Evolutionary conservation across 2,113 vertebrate species (phyloP).

Genomic region (Nematolebias whitei): DNA sequence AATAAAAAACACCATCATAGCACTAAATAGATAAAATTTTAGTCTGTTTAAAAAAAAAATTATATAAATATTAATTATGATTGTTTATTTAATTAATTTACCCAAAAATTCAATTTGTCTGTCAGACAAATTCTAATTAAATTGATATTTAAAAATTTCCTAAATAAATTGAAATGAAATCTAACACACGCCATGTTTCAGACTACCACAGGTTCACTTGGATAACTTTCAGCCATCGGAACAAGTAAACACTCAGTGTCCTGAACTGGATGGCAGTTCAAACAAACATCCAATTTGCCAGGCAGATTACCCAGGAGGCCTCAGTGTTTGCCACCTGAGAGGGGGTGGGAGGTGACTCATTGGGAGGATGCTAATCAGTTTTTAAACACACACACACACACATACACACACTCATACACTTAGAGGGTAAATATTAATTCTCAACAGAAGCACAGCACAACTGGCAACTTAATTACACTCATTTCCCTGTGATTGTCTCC

Average conservation of each 20-base stretch:
- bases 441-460: slow-evolving; percentile 60
- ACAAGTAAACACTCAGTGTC: slow-evolving; percentile 19
- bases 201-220: slow-evolving; percentile 26
- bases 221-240: slow-evolving; percentile 21
- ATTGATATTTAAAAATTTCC: too few relatives aligned
- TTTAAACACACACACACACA: slow-evolving; percentile 27
- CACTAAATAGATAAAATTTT: too few relatives aligned
- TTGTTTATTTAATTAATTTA: too few relatives aligned
- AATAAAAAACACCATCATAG: too few relatives aligned
- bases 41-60: too few relatives aligned
- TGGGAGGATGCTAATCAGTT: slow-evolving; percentile 62
- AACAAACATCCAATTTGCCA: slow-evolving; percentile 79
- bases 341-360: slow-evolving; percentile 58
- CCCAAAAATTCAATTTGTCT: too few relatives aligned
- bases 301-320: slow-evolving; percentile 74
- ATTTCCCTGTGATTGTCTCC: slow-evolving; percentile 78
- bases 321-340: slow-evolving; percentile 63
- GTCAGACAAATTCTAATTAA: too few relatives aligned
- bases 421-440: slow-evolving; percentile 76
- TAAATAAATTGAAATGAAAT: not conserved
- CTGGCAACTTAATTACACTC: slow-evolving; percentile 80
- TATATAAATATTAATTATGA: too few relatives aligned
- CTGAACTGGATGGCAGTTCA: slow-evolving; percentile 58
- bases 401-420: slow-evolving; percentile 31
- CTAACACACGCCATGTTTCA: slow-evolving; percentile 4